Base-by-base conservation (phyloP, 2,888 invertebrate species). In the Macrostomum cliftonense region DNA sequence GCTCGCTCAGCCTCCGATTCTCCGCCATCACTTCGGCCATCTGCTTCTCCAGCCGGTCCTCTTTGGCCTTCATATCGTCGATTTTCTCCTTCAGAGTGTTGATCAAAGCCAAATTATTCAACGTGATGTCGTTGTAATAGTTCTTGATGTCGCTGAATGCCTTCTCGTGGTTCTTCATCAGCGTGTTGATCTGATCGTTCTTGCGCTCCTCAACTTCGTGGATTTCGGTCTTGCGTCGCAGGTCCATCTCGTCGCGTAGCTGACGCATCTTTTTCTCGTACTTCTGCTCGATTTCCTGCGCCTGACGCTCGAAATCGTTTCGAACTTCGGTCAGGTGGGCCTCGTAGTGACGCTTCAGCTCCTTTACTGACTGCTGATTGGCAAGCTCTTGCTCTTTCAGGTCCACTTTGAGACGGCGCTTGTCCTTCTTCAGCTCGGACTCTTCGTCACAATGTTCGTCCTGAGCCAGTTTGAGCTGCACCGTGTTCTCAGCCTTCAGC, bases 91-190 rank as follows among this genome's bases (percentile, higher is more conserved):
- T 91, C 37, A 91, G 73, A 57, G 83, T 83, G 63, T 82, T 82
- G 52, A 91, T 89, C 1, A 91, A 73, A 0, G 86, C 83, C 55
- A 91, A 74, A 71, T 91, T 91, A 67, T 89, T 89, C 13, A 87
- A 73, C 0, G 87, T 87, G 47, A 91, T 88, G 60, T 89, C 87
- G 61, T 88, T 88, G 63, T 89, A 93, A 71, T 89, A 91, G 68
- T 82, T 83, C 67, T 88, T 89, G 72, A 91, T 80, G 65, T 89
- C 85, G 42, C 78, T 76, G 64, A 87, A 85, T 0, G 84, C 81
- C 58, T 78, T 78, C 54, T 86, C 85, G 62, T 93, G 88, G 60
- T 81, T 79, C 56, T 68, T 67, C 55, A 83, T 82, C 52, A 91
- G 70, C 39, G 80, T 80, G 12, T 79, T 77, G 4, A 89, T 77